Conservation (phyloP, 2,888 invertebrate genomes). For the Anagyrus pseudococci region DNA sequence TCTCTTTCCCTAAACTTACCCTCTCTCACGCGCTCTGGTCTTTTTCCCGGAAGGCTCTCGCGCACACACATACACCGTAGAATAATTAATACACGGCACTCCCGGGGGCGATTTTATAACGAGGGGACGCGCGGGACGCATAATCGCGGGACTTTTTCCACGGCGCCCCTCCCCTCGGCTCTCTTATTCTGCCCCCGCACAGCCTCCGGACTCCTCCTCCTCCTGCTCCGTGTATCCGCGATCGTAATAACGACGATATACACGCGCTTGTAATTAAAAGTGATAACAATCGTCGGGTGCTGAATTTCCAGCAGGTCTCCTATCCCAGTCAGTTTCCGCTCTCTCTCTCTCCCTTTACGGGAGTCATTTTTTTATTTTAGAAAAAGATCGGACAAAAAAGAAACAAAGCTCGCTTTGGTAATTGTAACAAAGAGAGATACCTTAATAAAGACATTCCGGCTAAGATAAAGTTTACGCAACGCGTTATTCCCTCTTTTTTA, state of each 20-base stretch:
- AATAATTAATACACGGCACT: slow-evolving; percentile 36
- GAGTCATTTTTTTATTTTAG: background rate
- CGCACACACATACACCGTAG: slow-evolving; percentile 23
- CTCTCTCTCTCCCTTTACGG: background rate
- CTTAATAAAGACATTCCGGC: too few species aligned
- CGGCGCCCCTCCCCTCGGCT: background rate
- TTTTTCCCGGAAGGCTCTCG: slow-evolving; percentile 21
- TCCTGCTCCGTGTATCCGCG: background rate
- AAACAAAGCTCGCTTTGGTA: slow-evolving; percentile 6
- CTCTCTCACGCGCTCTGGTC: too few species aligned
- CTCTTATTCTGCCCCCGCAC: too few species aligned
- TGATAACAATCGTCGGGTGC: slow-evolving; percentile 29
- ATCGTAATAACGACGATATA: slow-evolving; percentile 32
- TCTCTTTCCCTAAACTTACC: too few species aligned
- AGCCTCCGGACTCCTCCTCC: background rate
- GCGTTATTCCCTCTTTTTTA: too few species aligned
- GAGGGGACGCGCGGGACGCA: slow-evolving; percentile 19
- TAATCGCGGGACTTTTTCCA: slow-evolving; percentile 11
- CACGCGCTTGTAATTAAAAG: slow-evolving; percentile 34
- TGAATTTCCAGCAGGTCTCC: background rate
- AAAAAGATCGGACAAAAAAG: background rate
- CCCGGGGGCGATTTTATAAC: slow-evolving; percentile 36
- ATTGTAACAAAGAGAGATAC: too few species aligned
- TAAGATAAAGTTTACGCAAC: too few species aligned
- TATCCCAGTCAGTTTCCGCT: background rate